These are phyloP conservation scores for Dicycla oo DNA, from an alignment of 2,888 invertebrate genomes.

Conservation along the genomic window DNA sequence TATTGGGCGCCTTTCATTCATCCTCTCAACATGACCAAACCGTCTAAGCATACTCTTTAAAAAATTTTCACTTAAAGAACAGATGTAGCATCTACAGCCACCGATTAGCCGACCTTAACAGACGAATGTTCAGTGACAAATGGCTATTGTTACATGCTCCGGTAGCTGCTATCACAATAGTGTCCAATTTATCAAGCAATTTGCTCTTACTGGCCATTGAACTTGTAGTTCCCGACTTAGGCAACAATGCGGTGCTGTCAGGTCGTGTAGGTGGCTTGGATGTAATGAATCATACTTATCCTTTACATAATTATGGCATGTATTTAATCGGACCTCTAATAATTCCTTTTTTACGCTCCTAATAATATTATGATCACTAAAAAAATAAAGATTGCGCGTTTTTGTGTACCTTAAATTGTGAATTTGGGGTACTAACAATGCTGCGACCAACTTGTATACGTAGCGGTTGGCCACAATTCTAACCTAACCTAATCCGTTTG, in stretches of 20 bases:
- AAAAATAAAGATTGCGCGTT: not conserved
- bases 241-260: constrained; percentile 11
- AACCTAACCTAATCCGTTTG: no score
- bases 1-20: no score
- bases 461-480: no score
- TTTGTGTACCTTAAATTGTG: not conserved
- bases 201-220: constrained; percentile 47
- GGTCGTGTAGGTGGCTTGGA: not conserved
- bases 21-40: no score
- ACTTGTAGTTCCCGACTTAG: constrained; percentile 32
- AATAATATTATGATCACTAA: not conserved
- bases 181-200: constrained; percentile 60
- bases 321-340: not conserved
- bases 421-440: not conserved
- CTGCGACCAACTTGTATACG: not conserved
- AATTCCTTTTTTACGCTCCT: no score
- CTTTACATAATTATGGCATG: not conserved
- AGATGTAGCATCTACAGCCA: not conserved
- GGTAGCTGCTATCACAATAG: constrained; percentile 49
- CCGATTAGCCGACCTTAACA: constrained; percentile 17
- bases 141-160: constrained; percentile 29
- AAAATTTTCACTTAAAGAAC: no score
- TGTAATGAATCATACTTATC: not conserved
- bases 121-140: constrained; percentile 34
- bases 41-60: no score